These are phyloP conservation scores for Gymnosoma rotundatum DNA, from an alignment of 2,888 invertebrate species.

Conservation along the genomic window DNA sequence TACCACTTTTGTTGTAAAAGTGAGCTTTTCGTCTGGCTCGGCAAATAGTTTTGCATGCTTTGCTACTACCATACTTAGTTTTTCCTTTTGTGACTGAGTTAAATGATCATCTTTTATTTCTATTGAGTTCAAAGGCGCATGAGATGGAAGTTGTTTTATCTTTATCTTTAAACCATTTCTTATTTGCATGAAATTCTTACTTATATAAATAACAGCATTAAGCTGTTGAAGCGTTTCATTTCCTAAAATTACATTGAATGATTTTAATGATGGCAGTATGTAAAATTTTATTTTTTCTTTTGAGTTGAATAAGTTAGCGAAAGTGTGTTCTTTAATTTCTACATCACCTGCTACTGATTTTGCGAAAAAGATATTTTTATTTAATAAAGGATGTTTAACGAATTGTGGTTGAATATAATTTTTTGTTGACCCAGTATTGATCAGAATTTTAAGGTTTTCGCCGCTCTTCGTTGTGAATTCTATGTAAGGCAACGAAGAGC, in stretches of 20 bases:
- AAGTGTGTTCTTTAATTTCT: conserved; percentile 37
- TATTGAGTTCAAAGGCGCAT: conserved; percentile 23
- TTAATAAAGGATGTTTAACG: conserved; percentile 8
- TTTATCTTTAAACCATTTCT: conserved; percentile 24
- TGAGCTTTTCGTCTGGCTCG: not conserved
- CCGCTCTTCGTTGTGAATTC: conserved; percentile 39
- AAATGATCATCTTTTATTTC: conserved; percentile 13
- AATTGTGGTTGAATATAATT: conserved; percentile 26
- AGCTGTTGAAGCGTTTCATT: not conserved
- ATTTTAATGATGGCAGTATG: conserved; percentile 13
- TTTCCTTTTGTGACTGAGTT: conserved; percentile 22
- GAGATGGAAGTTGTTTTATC: conserved; percentile 17
- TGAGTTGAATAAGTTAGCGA: conserved; percentile 21
- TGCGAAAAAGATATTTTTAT: conserved; percentile 2
- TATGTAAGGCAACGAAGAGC: conserved; percentile 50
- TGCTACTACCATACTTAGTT: conserved; percentile 6
- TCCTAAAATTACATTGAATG: not conserved
- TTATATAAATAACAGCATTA: conserved; percentile 14
- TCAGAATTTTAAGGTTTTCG: conserved; percentile 1
- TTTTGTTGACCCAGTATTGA: conserved; percentile 16
- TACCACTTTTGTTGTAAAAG: conserved; percentile 2
- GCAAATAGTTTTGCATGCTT: conserved; percentile 7
- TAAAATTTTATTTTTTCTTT: conserved; percentile 30
- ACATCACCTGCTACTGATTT: conserved; percentile 14
- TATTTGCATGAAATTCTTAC: conserved; percentile 22